A percentile compares a stretch with the other conserved stretches of the same genome.
phyloP scores from a whole-genome alignment of 2,797 vertebrate genomes.

The Thamnophis elegans region DNA sequence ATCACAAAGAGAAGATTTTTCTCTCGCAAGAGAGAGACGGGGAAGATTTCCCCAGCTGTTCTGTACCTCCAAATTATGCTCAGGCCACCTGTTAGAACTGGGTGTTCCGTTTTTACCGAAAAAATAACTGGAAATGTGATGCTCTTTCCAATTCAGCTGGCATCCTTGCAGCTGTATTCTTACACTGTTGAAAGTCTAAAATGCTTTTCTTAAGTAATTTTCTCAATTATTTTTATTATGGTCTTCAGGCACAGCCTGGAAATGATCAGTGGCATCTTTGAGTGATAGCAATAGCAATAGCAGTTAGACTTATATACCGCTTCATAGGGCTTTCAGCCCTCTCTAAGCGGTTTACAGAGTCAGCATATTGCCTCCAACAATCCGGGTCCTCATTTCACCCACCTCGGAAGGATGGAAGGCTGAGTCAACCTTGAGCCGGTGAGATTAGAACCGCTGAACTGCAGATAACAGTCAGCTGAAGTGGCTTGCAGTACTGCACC shows the following conservation, averaged over 20 bases:
- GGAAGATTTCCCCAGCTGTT: background rate
- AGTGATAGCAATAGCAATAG: too few relatives aligned
- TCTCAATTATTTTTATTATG: background rate
- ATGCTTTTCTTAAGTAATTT: background rate
- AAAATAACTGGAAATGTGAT: background rate
- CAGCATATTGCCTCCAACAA: too few relatives aligned
- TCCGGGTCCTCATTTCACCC: too few relatives aligned
- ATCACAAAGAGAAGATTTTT: conserved; percentile 20
- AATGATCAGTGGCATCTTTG: background rate
- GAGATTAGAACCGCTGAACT: too few relatives aligned
- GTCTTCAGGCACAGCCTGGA: background rate
- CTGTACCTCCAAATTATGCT: background rate
- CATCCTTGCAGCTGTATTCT: background rate
- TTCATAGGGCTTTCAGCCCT: too few relatives aligned
- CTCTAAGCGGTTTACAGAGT: too few relatives aligned
- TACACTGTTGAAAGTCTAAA: background rate
- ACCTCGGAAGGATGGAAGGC: too few relatives aligned
- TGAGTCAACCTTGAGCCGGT: too few relatives aligned
- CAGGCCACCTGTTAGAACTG: background rate
- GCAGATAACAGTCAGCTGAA: too few relatives aligned
- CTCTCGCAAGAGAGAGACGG: background rate
- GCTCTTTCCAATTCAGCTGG: background rate
- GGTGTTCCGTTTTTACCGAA: background rate
- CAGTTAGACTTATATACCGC: too few relatives aligned
- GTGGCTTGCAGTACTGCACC: too few relatives aligned